These are phyloP conservation scores for Thamnophis elegans DNA, from an alignment of 2,797 vertebrate genomes.

Conservation along the genomic window DNA sequence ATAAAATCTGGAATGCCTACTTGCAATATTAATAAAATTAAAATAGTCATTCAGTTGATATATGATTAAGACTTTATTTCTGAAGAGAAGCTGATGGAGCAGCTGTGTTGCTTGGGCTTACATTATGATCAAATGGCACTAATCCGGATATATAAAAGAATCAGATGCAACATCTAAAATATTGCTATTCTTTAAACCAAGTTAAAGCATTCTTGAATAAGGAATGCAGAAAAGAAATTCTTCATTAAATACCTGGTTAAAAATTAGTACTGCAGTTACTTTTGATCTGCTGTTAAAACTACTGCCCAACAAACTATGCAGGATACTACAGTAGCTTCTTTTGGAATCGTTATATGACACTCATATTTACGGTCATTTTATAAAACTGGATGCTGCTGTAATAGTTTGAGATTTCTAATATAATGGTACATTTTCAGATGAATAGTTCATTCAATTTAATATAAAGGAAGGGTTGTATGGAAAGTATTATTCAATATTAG, in stretches of 20 bases:
- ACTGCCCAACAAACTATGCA: constrained; percentile 43
- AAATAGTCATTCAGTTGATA: constrained; percentile 75
- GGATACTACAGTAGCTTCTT: constrained; percentile 46
- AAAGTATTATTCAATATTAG: not conserved
- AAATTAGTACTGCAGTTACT: constrained; percentile 31
- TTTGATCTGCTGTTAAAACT: constrained; percentile 42
- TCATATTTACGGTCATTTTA: constrained; percentile 50
- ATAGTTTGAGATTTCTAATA: constrained; percentile 41
- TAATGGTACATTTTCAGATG: not conserved
- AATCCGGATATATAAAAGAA: constrained; percentile 57
- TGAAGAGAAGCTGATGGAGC: constrained; percentile 67
- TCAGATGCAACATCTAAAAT: constrained; percentile 49
- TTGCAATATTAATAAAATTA: constrained; percentile 67
- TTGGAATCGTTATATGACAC: constrained; percentile 54
- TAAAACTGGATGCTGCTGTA: constrained; percentile 45
- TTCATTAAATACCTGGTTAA: constrained; percentile 2
- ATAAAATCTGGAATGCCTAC: constrained; percentile 75
- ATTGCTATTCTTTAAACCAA: constrained; percentile 41
- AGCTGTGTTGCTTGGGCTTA: constrained; percentile 56
- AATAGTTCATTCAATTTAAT: not conserved
- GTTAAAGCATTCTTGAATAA: constrained; percentile 28
- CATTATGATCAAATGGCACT: constrained; percentile 65
- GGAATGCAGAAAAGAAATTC: constrained; percentile 22
- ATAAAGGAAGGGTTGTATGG: not conserved
- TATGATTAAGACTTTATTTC: constrained; percentile 66